Base-by-base conservation (phyloP, 2,888 invertebrate genomes). In the Amphimallon solstitiale region DNA sequence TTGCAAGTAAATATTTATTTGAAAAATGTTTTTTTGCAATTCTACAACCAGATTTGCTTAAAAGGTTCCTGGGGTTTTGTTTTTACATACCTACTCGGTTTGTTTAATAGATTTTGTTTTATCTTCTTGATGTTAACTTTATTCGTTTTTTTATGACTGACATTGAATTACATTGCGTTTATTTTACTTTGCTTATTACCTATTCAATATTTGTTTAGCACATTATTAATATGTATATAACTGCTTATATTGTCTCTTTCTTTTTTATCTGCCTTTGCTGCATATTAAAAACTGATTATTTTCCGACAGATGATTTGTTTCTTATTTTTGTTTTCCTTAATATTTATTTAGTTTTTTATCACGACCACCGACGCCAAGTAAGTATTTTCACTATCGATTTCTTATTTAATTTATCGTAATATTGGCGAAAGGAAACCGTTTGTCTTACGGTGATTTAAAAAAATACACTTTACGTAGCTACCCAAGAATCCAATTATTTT, bases 331-430 rank as follows among this genome's bases (percentile, higher is more conserved):
- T 59, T 63, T 59, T 63, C 67, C 67, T 67, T 67, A 63, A 67
- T 56, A 49, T 59, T 29, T 61, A 19, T 62, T 65, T 43, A 65
- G 67, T 63, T 71, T 56, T 63, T 40, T 69, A 37, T 60, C 21
- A 65, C 64, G 69, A 62, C 68, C 73, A 49, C 70, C 73, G 51
- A 73, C 75, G 65, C 73, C 74, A 59, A 71, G 74, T 74, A 71
- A 74, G 74, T 75, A 72, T 68, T 19, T 62, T 60, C 15, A 29
- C 9, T 15, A 51, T 46, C 10, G 19, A 21, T 1, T 29, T 29
- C 5, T 23, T 23, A 7, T 29, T 29, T 29, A n/a, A n/a, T n/a
- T n/a, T n/a, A n/a, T n/a, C n/a, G n/a, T n/a, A n/a, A n/a, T n/a
- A n/a, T n/a, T n/a, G n/a, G n/a, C n/a, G n/a, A n/a, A n/a, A n/a